Evolutionary conservation across 30 jellyfish, hydroid and myxozoan species (phyloP).

Genomic region (Cassiopea andromeda): DNA sequence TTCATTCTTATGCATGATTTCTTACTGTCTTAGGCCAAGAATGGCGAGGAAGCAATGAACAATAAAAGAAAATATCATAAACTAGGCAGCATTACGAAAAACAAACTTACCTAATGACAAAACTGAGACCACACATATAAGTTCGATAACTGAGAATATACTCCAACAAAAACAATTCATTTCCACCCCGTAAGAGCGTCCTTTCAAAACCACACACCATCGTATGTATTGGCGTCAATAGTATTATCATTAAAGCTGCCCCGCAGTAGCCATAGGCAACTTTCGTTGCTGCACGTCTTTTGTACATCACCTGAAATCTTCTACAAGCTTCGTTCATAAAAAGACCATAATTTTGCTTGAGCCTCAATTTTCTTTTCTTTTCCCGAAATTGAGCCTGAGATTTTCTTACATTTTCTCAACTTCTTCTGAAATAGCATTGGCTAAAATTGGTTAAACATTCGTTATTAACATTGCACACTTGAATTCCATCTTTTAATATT

Average conservation of each 20-base stretch:
- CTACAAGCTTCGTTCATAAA: too few relatives aligned
- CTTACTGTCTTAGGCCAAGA: not conserved
- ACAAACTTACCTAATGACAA: conserved; percentile 8
- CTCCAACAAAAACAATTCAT: not conserved
- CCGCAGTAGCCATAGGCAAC: conserved; percentile 17
- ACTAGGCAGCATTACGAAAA: not conserved
- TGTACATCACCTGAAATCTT: too few relatives aligned
- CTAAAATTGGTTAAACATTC: too few relatives aligned
- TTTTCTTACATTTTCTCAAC: too few relatives aligned
- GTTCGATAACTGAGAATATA: conserved; percentile 10
- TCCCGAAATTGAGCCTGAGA: too few relatives aligned
- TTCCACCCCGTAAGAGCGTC: not conserved
- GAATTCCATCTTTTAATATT: too few relatives aligned
- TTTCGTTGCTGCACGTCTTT: not conserved
- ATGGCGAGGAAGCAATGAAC: not conserved
- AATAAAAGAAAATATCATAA: not conserved
- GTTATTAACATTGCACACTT: too few relatives aligned
- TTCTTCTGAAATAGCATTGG: too few relatives aligned
- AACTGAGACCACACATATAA: not conserved
- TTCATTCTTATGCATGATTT: not conserved
- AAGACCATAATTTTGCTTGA: too few relatives aligned
- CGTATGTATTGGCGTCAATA: conserved; percentile 28
- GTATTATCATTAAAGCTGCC: conserved; percentile 16
- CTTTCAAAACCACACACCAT: not conserved
- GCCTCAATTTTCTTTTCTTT: too few relatives aligned